A percentile compares a stretch with the other conserved stretches of the same genome.
phyloP scores from a whole-genome alignment of 37 sponge, comb jelly and placozoan genomes.

The Axinella damicornis region DNA sequence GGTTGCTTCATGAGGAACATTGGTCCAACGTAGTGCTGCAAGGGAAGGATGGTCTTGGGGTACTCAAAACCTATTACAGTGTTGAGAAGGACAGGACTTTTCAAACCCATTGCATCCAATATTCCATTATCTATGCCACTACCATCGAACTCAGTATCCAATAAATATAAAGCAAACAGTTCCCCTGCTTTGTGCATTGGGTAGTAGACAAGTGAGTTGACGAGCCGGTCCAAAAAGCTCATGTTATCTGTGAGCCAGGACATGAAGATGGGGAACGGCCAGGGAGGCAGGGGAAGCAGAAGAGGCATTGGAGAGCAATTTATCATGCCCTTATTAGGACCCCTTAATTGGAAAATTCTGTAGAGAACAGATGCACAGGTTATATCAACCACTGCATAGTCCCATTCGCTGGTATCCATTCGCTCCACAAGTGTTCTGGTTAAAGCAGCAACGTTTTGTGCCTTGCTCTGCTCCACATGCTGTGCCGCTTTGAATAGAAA shows the following conservation, averaged over 20 bases:
- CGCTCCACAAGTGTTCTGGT: neutral
- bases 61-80: slow-evolving; percentile 46
- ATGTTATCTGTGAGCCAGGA: no score
- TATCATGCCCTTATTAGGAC: neutral
- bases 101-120: no score
- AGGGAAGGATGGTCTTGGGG: slow-evolving; percentile 9
- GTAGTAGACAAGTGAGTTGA: no score
- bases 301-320: neutral
- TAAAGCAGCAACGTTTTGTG: neutral
- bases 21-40: slow-evolving; percentile 49
- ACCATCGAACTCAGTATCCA: no score
- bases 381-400: slow-evolving; percentile 19
- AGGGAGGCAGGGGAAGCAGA: no score
- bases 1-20: neutral
- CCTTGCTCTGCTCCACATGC: neutral
- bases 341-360: neutral
- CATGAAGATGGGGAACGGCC: no score
- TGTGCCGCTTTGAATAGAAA: neutral
- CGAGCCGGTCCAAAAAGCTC: no score
- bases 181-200: no score
- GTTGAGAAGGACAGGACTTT: no score
- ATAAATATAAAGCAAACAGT: no score
- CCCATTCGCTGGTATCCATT: slow-evolving; percentile 6
- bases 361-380: neutral
- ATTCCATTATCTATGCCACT: no score